Evolutionary conservation across 92 coral and sea anemone genomes (phyloP).

Genomic region (Actinernus sp.): DNA sequence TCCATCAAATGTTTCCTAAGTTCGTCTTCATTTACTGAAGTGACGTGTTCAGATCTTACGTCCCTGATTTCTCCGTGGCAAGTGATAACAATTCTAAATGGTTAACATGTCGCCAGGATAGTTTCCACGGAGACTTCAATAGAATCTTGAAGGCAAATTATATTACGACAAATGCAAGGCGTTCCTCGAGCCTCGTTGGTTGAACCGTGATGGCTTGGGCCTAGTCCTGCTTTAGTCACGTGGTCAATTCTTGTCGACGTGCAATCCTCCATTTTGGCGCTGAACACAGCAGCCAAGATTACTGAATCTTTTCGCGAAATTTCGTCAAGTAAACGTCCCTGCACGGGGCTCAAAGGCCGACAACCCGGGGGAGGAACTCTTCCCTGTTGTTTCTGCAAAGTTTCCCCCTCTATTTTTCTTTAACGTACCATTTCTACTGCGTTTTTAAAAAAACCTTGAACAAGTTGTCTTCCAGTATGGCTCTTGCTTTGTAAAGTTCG

Average conservation of each 20-base stretch:
- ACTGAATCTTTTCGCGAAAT: slow-evolving; percentile 2
- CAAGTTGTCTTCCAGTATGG: slow-evolving; percentile 77
- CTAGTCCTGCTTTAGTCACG: slow-evolving; percentile 17
- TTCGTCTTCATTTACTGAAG: too few relatives aligned
- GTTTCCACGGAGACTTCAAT: background rate
- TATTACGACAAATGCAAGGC: slow-evolving; percentile 8
- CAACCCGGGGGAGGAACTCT: slow-evolving; percentile 69
- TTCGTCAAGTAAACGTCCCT: slow-evolving; percentile 69
- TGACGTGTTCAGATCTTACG: background rate
- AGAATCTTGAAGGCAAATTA: background rate
- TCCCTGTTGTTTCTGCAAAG: slow-evolving; percentile 73
- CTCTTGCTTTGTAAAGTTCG: slow-evolving; percentile 56
- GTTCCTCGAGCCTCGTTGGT: slow-evolving; percentile 1
- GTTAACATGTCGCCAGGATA: background rate
- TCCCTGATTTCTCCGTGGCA: background rate
- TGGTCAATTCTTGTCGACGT: slow-evolving; percentile 5
- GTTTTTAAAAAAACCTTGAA: slow-evolving; percentile 21
- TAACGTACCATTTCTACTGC: slow-evolving; percentile 14
- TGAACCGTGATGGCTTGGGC: slow-evolving; percentile 4
- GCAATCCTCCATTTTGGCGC: slow-evolving; percentile 80
- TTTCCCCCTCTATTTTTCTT: slow-evolving; percentile 14
- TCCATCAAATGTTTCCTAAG: too few relatives aligned
- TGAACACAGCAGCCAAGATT: slow-evolving; percentile 72
- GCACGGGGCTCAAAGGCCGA: slow-evolving; percentile 57
- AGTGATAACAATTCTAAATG: background rate